These are phyloP conservation scores for Orthosia gracilis DNA, from an alignment of 2,888 invertebrate species.

Conservation along the genomic window DNA sequence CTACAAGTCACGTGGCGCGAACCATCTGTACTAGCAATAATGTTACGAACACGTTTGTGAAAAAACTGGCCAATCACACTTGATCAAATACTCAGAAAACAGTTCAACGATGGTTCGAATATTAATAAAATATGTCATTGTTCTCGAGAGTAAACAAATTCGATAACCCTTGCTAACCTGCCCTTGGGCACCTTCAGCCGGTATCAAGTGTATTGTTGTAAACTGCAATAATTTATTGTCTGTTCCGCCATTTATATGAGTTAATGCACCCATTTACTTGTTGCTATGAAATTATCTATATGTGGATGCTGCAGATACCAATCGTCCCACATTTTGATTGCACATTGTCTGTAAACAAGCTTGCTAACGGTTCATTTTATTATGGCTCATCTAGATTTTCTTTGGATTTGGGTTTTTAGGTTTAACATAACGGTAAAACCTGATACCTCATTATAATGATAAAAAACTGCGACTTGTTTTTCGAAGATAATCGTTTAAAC, in stretches of 20 bases:
- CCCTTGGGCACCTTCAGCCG: constrained; percentile 67
- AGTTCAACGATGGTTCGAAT: constrained; percentile 28
- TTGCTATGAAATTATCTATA: constrained; percentile 54
- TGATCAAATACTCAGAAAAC: constrained; percentile 41
- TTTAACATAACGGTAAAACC: constrained; percentile 15
- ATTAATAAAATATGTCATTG: constrained; percentile 38
- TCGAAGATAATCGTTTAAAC: neutral
- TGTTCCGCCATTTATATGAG: constrained; percentile 72
- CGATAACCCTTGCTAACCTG: constrained; percentile 76
- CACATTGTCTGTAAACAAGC: constrained; percentile 20
- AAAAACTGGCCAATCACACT: constrained; percentile 22
- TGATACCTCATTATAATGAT: neutral
- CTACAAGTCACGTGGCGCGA: constrained; percentile 51
- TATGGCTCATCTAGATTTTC: neutral
- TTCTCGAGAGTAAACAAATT: constrained; percentile 59
- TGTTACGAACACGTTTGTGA: constrained; percentile 6
- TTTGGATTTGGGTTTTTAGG: constrained; percentile 9
- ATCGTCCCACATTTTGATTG: constrained; percentile 40
- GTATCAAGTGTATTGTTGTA: constrained; percentile 66
- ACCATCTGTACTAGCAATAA: constrained; percentile 5
- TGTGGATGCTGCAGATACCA: constrained; percentile 27
- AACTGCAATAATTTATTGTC: constrained; percentile 68
- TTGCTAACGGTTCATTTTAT: constrained; percentile 12
- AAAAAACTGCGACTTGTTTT: constrained; percentile 5
- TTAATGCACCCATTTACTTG: constrained; percentile 68